Evolutionary conservation across 2,797 vertebrate genomes (phyloP).

Genomic region (Cyclopterus lumpus): DNA sequence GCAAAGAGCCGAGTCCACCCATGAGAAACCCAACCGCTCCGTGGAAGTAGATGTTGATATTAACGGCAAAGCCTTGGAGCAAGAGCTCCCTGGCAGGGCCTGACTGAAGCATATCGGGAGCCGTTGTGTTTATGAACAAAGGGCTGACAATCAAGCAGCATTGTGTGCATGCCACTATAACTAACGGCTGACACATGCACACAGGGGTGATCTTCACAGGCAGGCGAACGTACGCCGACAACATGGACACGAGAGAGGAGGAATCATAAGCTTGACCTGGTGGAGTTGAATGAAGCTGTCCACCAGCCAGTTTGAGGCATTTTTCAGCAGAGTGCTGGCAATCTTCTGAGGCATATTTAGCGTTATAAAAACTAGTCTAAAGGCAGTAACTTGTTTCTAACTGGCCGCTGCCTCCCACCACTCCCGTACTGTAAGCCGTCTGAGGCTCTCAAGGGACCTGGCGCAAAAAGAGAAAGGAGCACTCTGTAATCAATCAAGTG

Average conservation of each 20-base stretch:
- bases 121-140: slow-evolving; percentile 62
- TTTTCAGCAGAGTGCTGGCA: slow-evolving; percentile 23
- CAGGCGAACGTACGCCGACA: slow-evolving; percentile 47
- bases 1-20: slow-evolving; percentile 63
- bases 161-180: slow-evolving; percentile 53
- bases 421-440: slow-evolving; percentile 26
- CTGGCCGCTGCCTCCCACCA: slow-evolving; percentile 41
- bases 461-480: slow-evolving; percentile 46
- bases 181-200: slow-evolving; percentile 50
- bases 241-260: slow-evolving; percentile 20
- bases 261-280: slow-evolving; percentile 38
- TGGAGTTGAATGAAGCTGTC: slow-evolving; percentile 65
- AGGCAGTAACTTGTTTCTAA: slow-evolving; percentile 28
- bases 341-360: slow-evolving; percentile 37
- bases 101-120: slow-evolving; percentile 52
- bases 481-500: slow-evolving; percentile 51
- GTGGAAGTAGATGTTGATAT: slow-evolving; percentile 66
- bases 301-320: slow-evolving; percentile 34
- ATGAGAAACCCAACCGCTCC: slow-evolving; percentile 52
- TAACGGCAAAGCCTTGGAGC: slow-evolving; percentile 60
- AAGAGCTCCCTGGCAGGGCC: slow-evolving; percentile 50
- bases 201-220: slow-evolving; percentile 41
- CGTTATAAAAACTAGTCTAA: slow-evolving; percentile 37
- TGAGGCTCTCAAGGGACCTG: slow-evolving; percentile 35
- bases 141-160: slow-evolving; percentile 62